Conservation (phyloP, 2,113 vertebrate species). For the Varanus salvator region DNA sequence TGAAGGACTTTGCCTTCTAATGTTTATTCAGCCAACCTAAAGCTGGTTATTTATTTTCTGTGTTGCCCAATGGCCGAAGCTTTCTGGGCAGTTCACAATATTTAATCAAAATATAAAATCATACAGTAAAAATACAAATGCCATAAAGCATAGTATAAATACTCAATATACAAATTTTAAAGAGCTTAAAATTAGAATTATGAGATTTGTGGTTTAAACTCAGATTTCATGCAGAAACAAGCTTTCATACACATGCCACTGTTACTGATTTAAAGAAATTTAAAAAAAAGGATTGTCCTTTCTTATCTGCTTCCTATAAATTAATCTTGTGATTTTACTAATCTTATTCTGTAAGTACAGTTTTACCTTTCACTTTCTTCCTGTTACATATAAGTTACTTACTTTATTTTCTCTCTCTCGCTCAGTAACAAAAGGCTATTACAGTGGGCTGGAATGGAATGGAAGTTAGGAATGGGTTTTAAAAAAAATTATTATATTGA, state of each 20-base stretch:
- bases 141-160: too few species aligned
- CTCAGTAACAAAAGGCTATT: fast-evolving
- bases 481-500: too few species aligned
- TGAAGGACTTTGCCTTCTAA: not conserved
- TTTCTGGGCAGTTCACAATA: too few species aligned
- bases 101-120: too few species aligned
- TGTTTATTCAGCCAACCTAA: not conserved
- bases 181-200: not conserved
- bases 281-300: not conserved
- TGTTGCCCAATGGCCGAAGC: too few species aligned
- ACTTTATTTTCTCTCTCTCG: not conserved
- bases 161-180: too few species aligned
- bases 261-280: not conserved
- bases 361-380: not conserved
- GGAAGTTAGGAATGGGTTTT: not conserved
- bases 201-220: not conserved
- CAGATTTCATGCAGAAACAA: not conserved
- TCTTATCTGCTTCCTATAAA: not conserved
- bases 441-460: not conserved
- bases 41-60: not conserved
- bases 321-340: not conserved
- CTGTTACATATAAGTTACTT: not conserved
- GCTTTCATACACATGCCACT: not conserved
- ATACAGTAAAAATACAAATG: too few species aligned
- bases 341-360: not conserved